Evolutionary conservation across 2,113 vertebrate genomes (phyloP).

Genomic region (Haemorhous mexicanus): DNA sequence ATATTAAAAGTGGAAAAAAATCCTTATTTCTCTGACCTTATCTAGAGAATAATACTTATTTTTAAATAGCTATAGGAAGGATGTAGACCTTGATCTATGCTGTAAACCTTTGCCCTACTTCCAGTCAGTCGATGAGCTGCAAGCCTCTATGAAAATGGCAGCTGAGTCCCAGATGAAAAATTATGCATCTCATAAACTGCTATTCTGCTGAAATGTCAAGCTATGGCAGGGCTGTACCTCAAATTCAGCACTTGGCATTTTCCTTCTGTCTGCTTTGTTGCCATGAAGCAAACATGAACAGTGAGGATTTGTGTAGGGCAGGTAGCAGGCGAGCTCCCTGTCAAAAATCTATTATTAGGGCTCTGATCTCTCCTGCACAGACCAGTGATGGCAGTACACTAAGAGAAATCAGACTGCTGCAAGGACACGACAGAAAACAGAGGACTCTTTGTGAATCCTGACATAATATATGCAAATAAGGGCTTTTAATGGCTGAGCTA

Average conservation of each 20-base stretch:
- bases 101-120: slow-evolving; percentile 74
- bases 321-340: slow-evolving; percentile 76
- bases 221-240: slow-evolving; percentile 75
- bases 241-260: slow-evolving; percentile 82
- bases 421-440: slow-evolving; percentile 54
- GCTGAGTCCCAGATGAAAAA: slow-evolving; percentile 80
- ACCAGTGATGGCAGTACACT: slow-evolving; percentile 59
- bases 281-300: slow-evolving; percentile 81
- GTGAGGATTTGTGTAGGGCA: slow-evolving; percentile 80
- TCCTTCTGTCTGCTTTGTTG: slow-evolving; percentile 81
- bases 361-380: slow-evolving; percentile 78
- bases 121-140: slow-evolving; percentile 66
- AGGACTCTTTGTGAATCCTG: slow-evolving; percentile 65
- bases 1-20: background rate
- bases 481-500: slow-evolving; percentile 59
- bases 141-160: slow-evolving; percentile 75
- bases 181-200: slow-evolving; percentile 83
- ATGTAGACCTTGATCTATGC: slow-evolving; percentile 64
- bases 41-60: slow-evolving; percentile 44
- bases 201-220: slow-evolving; percentile 82
- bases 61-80: slow-evolving; percentile 58
- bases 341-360: slow-evolving; percentile 84
- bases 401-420: slow-evolving; percentile 44
- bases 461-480: slow-evolving; percentile 70
- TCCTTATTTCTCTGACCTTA: background rate